Conservation (phyloP, 2,888 invertebrate genomes). For the Tachina fera region DNA sequence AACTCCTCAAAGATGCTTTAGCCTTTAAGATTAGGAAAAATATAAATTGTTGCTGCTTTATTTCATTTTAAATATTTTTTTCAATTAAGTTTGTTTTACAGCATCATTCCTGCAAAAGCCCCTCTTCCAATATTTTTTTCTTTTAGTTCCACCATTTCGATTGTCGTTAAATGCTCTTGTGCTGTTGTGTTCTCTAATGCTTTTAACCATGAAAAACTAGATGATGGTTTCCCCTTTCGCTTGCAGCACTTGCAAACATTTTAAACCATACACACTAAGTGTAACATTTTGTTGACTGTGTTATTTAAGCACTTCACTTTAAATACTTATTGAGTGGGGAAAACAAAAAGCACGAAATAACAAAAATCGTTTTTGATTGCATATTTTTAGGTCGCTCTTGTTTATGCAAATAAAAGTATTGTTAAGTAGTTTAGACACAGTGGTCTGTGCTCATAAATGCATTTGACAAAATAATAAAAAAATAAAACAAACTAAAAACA, state of each 20-base stretch:
- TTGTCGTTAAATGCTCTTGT: neutral
- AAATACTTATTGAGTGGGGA: constrained; percentile 6
- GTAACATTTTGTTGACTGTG: constrained; percentile 6
- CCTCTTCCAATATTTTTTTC: neutral
- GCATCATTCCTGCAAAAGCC: neutral
- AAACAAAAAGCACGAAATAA: constrained; percentile 2
- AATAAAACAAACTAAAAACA: constrained; percentile 26
- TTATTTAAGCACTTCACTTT: constrained; percentile 39
- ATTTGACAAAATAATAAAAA: neutral
- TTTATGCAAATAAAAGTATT: constrained; percentile 67
- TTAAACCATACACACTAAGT: neutral
- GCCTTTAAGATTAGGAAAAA: too few relatives aligned
- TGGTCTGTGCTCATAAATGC: constrained; percentile 29
- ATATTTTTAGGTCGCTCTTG: constrained; percentile 69
- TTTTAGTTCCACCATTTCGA: neutral
- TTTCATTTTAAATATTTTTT: neutral
- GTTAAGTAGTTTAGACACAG: constrained; percentile 55
- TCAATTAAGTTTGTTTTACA: neutral
- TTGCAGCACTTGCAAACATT: constrained; percentile 1
- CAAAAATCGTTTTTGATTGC: constrained; percentile 63
- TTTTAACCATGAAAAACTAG: neutral
- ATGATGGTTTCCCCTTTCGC: neutral
- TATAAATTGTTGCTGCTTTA: neutral
- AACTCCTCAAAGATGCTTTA: too few relatives aligned
- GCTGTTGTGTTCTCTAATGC: neutral